Evolutionary conservation across 2,888 invertebrate genomes (phyloP), one percentile per base, ranked within the genome.

Genomic region (Limnephilus rhombicus): DNA sequence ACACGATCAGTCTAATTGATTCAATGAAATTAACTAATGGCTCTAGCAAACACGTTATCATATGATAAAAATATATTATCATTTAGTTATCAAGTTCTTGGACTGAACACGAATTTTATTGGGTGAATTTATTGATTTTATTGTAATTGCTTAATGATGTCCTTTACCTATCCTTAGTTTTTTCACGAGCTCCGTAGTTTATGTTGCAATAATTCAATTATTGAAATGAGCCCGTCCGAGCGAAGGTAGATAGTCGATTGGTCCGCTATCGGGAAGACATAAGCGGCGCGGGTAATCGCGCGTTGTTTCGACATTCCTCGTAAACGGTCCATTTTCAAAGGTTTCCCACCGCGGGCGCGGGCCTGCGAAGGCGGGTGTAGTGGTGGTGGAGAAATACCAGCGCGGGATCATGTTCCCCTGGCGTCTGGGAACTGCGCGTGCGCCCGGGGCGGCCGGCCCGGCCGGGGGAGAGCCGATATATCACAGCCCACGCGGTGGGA

Each of bases 401-500:
- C 90, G 80, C 53, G 89, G 92, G 93, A 92, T 93, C 91, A 90
- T 91, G 92, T 92, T 91, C 90, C 53, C 93, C 93, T 89, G 93
- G 92, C 85, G 92, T 93, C 92, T 93, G 93, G 93, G 93, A 93
- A 93, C 93, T 87, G 93, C 90, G 92, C 90, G 90, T 91, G 91
- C 83, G 93, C 93, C 93, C 85, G 91, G 86, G 93, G 93, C 92
- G 31, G 91, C 90, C 89, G 86, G 45, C 18, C 15, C 29, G 83
- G 93, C 85, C 49, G 90, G 80, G 49, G 80, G 68, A 87, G 85
- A 80, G 92, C 95, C 96, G 96, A 96, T 96, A 96, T 96, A 96
- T 96, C 95, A 95, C 95, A 94, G 95, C 95, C 95, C 95, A 93
- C 93, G 95, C 94, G 91, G 93, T 93, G 93, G 95, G 94, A 94